Evolutionary conservation across 2,888 invertebrate species (phyloP), one percentile per base, ranked within the genome.

Genomic region (Corbicula japonica): DNA sequence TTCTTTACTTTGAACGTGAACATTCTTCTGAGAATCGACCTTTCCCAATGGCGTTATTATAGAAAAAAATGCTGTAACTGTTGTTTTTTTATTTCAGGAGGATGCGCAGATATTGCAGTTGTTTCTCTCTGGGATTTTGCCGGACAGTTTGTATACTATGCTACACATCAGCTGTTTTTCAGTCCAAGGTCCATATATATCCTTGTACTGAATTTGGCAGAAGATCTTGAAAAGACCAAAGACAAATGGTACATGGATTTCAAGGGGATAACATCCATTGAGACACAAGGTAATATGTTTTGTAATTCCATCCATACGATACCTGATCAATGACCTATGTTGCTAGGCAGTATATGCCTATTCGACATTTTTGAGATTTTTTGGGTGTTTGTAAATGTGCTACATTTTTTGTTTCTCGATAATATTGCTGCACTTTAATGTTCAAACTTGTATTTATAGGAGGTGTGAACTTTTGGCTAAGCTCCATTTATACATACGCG

Each of bases 51-150:
- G n/a, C n/a, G n/a, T n/a, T n/a, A n/a, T n/a, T n/a, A n/a, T n/a
- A n/a, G n/a, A 61, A 21, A 1, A 38, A n/a, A 41, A 61, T 38
- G 3, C 12, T 5, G 21, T 23, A 1, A 2, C 18, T 23, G n/a
- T 58, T 34, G 3, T n/a, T 10, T n/a, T 32, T n/a, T 32, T 44
- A 1, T 56, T 68, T 18, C 30, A 68, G 70, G 61, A n/a, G 35
- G 21, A 28, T 23, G 15, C 23, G 34, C 35, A 23, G 66, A 44
- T 34, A 76, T 76, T 30, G 80, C 80, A 3, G 12, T 21, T n/a
- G 80, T 80, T 26, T 80, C 80, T 26, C 58, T 80, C n/a, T 80
- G 80, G 80, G 80, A 80, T 46, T 80, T 80, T 58, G 80, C 80
- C 44, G 80, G 80, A 8, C 80, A 80, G 63, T 80, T 80, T 63